Conservation (phyloP, 1,140 invertebrate genomes). For the Bombyx mandarina region DNA sequence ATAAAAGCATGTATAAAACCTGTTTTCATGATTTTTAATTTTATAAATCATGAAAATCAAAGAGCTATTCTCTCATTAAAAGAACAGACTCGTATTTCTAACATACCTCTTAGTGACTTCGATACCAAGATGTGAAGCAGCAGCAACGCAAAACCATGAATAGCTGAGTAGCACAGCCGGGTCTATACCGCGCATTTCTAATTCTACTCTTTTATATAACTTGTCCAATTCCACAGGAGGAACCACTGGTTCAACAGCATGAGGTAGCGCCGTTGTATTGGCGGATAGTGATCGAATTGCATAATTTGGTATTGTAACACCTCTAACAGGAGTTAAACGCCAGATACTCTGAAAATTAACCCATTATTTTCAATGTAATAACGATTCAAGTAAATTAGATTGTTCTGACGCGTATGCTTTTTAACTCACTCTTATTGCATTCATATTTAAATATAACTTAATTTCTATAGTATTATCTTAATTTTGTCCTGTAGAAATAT, state of each 20-base stretch:
- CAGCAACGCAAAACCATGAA: slow-evolving; percentile 83
- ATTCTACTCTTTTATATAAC: slow-evolving; percentile 85
- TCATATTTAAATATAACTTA: slow-evolving; percentile 23
- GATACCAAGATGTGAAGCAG: slow-evolving; percentile 86
- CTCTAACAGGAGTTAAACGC: slow-evolving; percentile 28
- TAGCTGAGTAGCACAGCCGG: slow-evolving; percentile 91
- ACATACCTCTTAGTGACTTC: slow-evolving; percentile 80
- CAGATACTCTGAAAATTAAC: slow-evolving; percentile 36
- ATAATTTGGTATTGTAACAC: slow-evolving; percentile 18
- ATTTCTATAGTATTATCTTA: no score
- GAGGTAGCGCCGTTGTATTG: slow-evolving; percentile 24
- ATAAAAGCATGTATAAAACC: no score
- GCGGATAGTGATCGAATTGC: slow-evolving; percentile 24
- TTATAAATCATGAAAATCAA: no score
- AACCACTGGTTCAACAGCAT: slow-evolving; percentile 25
- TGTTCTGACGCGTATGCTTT: not conserved
- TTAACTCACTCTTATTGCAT: slow-evolving; percentile 33
- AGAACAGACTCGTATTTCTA: no score
- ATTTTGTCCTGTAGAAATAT: no score
- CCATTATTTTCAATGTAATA: slow-evolving; percentile 2
- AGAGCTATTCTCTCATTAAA: no score
- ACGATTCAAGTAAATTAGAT: no score
- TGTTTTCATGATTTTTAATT: no score
- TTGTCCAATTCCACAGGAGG: slow-evolving; percentile 74
- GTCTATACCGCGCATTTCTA: slow-evolving; percentile 91